These are phyloP conservation scores for Brachionus asplanchnoidis DNA, from an alignment of 1,140 invertebrate genomes.

Conservation along the genomic window DNA sequence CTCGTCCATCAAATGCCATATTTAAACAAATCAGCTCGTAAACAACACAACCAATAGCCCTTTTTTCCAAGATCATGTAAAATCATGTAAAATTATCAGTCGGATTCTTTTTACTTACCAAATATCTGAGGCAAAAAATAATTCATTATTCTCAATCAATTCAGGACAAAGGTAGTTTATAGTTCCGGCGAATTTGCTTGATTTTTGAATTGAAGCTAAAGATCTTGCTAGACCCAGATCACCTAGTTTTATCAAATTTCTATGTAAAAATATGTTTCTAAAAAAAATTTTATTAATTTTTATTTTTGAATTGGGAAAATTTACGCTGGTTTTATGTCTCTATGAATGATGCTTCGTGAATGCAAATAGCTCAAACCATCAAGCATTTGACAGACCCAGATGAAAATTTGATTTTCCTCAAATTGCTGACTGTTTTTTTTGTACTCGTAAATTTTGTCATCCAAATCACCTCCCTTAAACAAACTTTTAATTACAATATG, in stretches of 20 bases:
- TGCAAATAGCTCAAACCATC: slow-evolving; percentile 6
- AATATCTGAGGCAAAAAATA: slow-evolving; percentile 19
- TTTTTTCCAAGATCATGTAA: background rate
- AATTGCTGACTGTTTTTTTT: background rate
- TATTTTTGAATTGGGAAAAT: too few species aligned
- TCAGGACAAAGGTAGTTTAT: slow-evolving; percentile 12
- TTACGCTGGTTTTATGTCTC: slow-evolving; percentile 31
- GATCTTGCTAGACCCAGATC: background rate
- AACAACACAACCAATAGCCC: slow-evolving; percentile 16
- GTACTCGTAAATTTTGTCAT: background rate
- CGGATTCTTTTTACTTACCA: background rate
- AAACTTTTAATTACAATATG: background rate
- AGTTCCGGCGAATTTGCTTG: slow-evolving; percentile 12
- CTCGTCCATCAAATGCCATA: slow-evolving; percentile 1
- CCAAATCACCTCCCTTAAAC: background rate
- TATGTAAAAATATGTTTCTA: slow-evolving; percentile 35
- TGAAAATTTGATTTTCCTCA: background rate
- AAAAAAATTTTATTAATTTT: background rate
- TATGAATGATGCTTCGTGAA: slow-evolving; percentile 1
- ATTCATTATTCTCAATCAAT: slow-evolving; percentile 15
- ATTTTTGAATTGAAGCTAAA: background rate
- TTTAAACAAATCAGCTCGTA: slow-evolving; percentile 20
- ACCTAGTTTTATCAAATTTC: slow-evolving; percentile 11
- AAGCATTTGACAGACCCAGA: slow-evolving; percentile 2
- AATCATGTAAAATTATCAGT: background rate